Evolutionary conservation across 2,888 invertebrate genomes (phyloP).

Genomic region (Muschampia plurimacula): DNA sequence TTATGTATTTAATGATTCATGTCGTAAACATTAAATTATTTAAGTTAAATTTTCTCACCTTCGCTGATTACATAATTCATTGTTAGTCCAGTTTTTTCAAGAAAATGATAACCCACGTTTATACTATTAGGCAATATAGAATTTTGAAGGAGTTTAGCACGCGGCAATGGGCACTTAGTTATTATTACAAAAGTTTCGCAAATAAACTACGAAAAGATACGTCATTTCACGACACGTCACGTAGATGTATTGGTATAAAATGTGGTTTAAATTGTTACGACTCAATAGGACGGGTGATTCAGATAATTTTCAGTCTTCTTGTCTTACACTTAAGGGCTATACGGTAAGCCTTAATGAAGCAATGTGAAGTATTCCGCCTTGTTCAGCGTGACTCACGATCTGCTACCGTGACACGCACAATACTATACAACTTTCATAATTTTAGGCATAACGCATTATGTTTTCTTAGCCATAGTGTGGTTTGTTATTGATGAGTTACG

Average conservation of each 20-base stretch:
- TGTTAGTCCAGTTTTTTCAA: too few relatives aligned
- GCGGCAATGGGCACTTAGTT: not conserved
- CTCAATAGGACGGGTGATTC: not conserved
- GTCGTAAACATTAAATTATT: too few relatives aligned
- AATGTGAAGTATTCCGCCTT: constrained; percentile 32
- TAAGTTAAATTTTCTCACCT: too few relatives aligned
- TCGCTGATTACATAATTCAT: too few relatives aligned
- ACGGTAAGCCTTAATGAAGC: not conserved
- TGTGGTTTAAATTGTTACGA: constrained; percentile 41
- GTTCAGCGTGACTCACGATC: constrained; percentile 52
- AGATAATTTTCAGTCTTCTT: not conserved
- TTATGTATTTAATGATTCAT: too few relatives aligned
- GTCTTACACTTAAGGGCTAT: not conserved
- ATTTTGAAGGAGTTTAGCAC: not conserved
- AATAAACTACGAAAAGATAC: constrained; percentile 20
- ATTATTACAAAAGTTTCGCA: constrained; percentile 18
- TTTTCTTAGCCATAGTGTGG: constrained; percentile 16
- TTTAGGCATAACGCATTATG: constrained; percentile 26
- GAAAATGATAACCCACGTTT: not conserved
- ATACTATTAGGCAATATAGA: not conserved
- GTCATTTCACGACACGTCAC: constrained; percentile 34
- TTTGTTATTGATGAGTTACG: not conserved
- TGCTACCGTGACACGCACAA: constrained; percentile 45
- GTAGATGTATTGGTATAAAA: constrained; percentile 42
- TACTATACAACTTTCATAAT: constrained; percentile 31